Evolutionary conservation across 2,888 invertebrate species (phyloP), one percentile per base, ranked within the genome.

Genomic region (Trachelus iudaicus): DNA sequence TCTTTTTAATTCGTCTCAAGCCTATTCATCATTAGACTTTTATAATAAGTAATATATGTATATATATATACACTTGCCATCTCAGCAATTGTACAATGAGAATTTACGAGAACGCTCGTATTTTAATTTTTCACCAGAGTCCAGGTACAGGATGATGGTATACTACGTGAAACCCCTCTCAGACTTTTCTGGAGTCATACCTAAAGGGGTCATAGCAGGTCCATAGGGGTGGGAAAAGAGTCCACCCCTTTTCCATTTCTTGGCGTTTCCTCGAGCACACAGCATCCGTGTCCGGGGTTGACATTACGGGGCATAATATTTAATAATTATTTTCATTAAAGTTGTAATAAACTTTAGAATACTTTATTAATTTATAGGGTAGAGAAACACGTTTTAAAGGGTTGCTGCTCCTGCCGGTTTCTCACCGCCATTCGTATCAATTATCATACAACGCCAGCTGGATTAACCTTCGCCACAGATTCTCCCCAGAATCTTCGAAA

Each of bases 321-420:
- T 91, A 91, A 91, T 91, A 91, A 91, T 91, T 91, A 91, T 91
- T 90, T 91, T 90, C 90, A 91, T 91, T 91, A 91, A 90, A 91
- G 90, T 90, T 90, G 89, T 90, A 89, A 91, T 91, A 90, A 91
- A 90, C 90, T 91, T 91, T 89, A 87, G 90, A 87, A 90, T 91
- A 90, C 91, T 91, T 90, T 91, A 91, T 91, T 91, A 91, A 91
- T 91, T 91, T 91, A 91, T 91, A 91, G 91, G 89, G 85, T 86
- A 84, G 86, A 83, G 82, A 33, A 86, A 85, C 85, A 83, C 85
- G 86, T 86, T 86, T 56, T 86, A 89, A 90, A 89, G 89, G 89
- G 89, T 86, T 88, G 85, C 83, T 75, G 6, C 56, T 56, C 56
- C 56, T 56, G 77, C 74, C 80, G 75, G 81, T 79, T 78, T 83